Evolutionary conservation across 2,113 vertebrate genomes (phyloP), one percentile per base, ranked within the genome.

Genomic region (Emberiza fucata): DNA sequence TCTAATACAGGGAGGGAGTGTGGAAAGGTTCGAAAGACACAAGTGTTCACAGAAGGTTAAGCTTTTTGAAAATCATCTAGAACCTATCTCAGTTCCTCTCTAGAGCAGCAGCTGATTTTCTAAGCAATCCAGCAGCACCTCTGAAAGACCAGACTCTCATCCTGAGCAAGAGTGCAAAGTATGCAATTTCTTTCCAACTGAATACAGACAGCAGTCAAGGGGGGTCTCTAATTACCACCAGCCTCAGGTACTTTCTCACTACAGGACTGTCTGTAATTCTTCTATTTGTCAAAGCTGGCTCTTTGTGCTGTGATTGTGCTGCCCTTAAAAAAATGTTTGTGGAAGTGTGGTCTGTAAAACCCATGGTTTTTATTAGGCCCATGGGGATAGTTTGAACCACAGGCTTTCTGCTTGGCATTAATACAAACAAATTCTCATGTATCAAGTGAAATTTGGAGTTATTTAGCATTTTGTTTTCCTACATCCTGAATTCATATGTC

Each of bases 201-300:
- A 35, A 40, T 70, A 63, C 86, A 93, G 75, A 88, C 84, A 88
- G 51, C 81, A 94, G 69, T 86, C 50, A 82, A 68, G 45, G 65
- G 28, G 29, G 48, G 59, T 96, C 84, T 76, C 88, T 94, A 96
- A 89, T 94, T 94, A 91, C 64, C 29, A 83, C 73, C 94, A 91
- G 84, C 94, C 94, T 93, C 95, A 89, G 94, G 80, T 92, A 85
- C 57, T 92, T 80, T 72, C 64, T 97, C 68, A 57, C 37, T 51
- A 56, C 60, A 85, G 53, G 80, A 92, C 85, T 91, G 60, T 94
- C 94, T 69, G 56, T 77, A 73, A 79, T 89, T 84, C 86, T 81
- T 92, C 63, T 95, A 11, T 57, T 83, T 94, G 63, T 80, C 84
- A 63, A 78, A 93, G 63, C 73, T 80, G 88, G 90, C 77, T 85